These are phyloP conservation scores for Lytechinus pictus DNA, from an alignment of 35 echinoderm and acorn worm genomes.

Conservation along the genomic window DNA sequence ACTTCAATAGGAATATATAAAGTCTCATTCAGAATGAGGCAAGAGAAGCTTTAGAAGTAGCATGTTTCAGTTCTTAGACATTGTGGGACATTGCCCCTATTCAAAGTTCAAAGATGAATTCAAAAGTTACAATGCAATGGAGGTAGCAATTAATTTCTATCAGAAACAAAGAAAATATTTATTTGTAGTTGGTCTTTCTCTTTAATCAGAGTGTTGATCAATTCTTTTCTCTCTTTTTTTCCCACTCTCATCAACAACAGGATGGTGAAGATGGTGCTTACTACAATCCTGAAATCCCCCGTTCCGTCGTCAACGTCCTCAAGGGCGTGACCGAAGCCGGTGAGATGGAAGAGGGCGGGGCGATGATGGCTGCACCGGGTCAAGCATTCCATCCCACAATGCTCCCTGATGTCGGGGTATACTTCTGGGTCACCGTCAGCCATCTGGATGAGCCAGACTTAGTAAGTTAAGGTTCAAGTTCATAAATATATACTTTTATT, in stretches of 20 bases:
- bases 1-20: too few species aligned
- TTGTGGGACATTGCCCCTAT: too few species aligned
- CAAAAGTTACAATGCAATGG: too few species aligned
- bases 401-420: slow-evolving; percentile 51
- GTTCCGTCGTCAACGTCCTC: neutral
- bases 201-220: neutral
- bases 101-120: too few species aligned
- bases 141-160: too few species aligned
- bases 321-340: neutral
- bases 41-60: too few species aligned
- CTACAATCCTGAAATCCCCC: neutral
- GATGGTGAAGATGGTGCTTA: slow-evolving; percentile 4
- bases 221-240: neutral
- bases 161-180: too few species aligned
- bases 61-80: too few species aligned
- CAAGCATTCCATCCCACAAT: slow-evolving; percentile 36
- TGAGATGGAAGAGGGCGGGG: slow-evolving; percentile 4
- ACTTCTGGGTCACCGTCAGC: slow-evolving; percentile 53
- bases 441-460: slow-evolving; percentile 64
- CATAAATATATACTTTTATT: too few species aligned
- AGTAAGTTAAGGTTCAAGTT: slow-evolving; percentile 49
- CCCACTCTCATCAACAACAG: neutral
- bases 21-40: too few species aligned
- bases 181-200: too few species aligned
- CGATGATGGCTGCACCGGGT: slow-evolving; percentile 43